A percentile compares a stretch with the other conserved stretches of the same genome.
Evolutionary conservation across 2,797 vertebrate genomes (phyloP).

Genomic region (Pseudopleuronectes americanus): DNA sequence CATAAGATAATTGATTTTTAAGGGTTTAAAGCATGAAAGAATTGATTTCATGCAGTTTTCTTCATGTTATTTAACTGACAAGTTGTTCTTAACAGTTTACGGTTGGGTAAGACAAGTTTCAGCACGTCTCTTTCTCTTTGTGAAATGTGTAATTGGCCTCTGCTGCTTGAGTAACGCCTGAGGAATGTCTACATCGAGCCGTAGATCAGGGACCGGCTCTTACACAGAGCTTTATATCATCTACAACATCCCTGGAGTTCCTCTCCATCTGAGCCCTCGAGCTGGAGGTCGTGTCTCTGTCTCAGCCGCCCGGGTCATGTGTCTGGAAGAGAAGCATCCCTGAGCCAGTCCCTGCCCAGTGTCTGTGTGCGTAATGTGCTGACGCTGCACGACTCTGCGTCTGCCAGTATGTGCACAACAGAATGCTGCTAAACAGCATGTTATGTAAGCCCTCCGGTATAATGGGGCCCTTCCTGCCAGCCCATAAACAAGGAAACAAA

Average conservation of each 20-base stretch:
- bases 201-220: slow-evolving; percentile 6
- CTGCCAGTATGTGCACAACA: slow-evolving; percentile 20
- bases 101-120: slow-evolving; percentile 54
- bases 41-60: not conserved
- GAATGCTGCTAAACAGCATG: slow-evolving; percentile 32
- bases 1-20: not conserved
- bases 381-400: slow-evolving; percentile 29
- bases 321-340: slow-evolving; percentile 7
- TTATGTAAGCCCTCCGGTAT: slow-evolving; percentile 58
- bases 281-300: not conserved
- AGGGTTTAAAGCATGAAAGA: not conserved
- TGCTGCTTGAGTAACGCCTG: slow-evolving; percentile 22
- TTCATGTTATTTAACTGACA: not conserved
- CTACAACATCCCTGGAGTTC: not conserved
- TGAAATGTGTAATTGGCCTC: slow-evolving; percentile 16
- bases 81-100: not conserved
- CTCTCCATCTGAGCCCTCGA: not conserved
- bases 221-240: slow-evolving; percentile 2
- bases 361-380: slow-evolving; percentile 25
- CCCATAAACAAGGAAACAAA: slow-evolving; percentile 54
- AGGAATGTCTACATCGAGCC: slow-evolving; percentile 58
- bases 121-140: slow-evolving; percentile 27
- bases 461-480: slow-evolving; percentile 65
- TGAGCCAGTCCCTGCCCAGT: not conserved
- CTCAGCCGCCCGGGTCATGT: too few species aligned